phyloP scores from a whole-genome alignment of 2,888 invertebrate genomes.

The Sussaba pulchella region DNA sequence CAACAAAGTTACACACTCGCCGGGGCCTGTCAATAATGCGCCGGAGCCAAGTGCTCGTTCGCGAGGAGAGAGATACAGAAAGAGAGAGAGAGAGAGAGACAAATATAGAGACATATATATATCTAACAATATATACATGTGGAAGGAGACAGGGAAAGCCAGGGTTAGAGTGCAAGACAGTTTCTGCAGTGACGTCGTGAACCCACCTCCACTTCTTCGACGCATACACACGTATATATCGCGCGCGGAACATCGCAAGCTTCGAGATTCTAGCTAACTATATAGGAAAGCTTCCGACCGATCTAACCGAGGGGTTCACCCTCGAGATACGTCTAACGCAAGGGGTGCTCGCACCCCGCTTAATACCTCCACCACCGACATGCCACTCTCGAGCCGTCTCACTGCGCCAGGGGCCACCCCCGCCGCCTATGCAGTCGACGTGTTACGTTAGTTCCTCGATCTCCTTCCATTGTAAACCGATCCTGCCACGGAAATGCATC shows the following conservation, averaged over 20 bases:
- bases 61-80: constrained; percentile 50
- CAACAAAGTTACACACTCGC: constrained; percentile 73
- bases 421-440: constrained; percentile 33
- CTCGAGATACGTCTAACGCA: constrained; percentile 65
- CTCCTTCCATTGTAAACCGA: constrained; percentile 57
- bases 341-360: constrained; percentile 50
- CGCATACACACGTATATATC: constrained; percentile 4
- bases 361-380: constrained; percentile 61
- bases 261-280: constrained; percentile 53
- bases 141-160: constrained; percentile 41
- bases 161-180: neutral
- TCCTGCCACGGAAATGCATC: constrained; percentile 61
- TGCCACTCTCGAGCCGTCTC: constrained; percentile 58
- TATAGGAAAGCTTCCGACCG: constrained; percentile 56
- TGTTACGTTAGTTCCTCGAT: constrained; percentile 57
- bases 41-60: constrained; percentile 67
- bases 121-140: too few relatives aligned
- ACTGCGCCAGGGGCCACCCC: neutral
- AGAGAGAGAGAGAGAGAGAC: constrained; percentile 12
- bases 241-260: constrained; percentile 21
- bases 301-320: constrained; percentile 47
- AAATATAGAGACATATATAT: constrained; percentile 38
- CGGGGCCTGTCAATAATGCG: constrained; percentile 77
- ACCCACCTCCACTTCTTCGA: constrained; percentile 13
- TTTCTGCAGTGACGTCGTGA: constrained; percentile 38